Conservation (phyloP, 1,140 invertebrate species). For the Pachypeltis micranthus region DNA sequence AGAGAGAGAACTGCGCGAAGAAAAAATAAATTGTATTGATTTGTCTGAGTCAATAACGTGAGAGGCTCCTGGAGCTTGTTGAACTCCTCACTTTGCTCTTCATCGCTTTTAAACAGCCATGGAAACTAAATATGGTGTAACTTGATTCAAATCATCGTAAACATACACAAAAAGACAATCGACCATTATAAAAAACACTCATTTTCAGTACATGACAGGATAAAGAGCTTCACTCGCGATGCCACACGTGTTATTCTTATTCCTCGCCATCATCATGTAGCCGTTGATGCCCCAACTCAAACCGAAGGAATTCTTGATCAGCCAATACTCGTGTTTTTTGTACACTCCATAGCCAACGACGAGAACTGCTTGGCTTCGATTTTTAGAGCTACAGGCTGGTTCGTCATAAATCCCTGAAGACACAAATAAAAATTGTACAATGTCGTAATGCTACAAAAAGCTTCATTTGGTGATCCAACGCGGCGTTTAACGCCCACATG, state of each 20-base stretch:
- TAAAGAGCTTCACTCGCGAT: conserved; percentile 69
- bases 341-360: conserved; percentile 69
- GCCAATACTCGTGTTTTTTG: conserved; percentile 54
- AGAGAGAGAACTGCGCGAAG: no score
- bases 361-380: conserved; percentile 79
- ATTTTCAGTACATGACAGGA: no score
- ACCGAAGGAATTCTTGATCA: conserved; percentile 76
- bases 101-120: no score
- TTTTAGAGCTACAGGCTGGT: conserved; percentile 47
- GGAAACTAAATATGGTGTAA: no score
- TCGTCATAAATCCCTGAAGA: conserved; percentile 53
- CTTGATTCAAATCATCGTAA: no score
- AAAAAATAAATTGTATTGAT: no score
- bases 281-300: conserved; percentile 68
- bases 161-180: no score
- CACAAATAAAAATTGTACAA: conserved; percentile 8
- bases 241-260: conserved; percentile 76
- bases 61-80: no score
- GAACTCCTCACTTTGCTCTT: no score
- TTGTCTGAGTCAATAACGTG: no score
- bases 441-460: background rate
- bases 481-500: no score
- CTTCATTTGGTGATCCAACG: background rate
- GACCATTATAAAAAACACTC: no score
- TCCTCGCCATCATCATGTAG: conserved; percentile 78